Percentiles rank a stretch among this genome's conserved stretches.
phyloP scores from a whole-genome alignment of 2,797 vertebrate genomes.

The Prionace glauca region DNA sequence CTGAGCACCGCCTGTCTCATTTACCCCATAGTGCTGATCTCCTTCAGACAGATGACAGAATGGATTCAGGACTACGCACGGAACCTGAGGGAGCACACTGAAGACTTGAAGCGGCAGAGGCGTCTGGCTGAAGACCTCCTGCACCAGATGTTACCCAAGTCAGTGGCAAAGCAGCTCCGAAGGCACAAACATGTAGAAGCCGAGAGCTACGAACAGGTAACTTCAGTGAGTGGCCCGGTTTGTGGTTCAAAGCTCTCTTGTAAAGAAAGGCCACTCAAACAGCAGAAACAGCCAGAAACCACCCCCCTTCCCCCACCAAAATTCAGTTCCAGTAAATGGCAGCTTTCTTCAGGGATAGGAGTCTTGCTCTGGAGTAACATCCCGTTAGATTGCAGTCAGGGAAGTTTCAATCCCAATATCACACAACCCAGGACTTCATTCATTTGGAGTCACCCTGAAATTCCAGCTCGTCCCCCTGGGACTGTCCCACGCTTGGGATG shows the following conservation, averaged over 20 bases:
- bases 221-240: not conserved
- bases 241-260: not conserved
- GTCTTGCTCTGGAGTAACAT: not conserved
- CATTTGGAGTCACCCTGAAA: too few species aligned
- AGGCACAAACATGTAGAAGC: slow-evolving; percentile 71
- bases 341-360: not conserved
- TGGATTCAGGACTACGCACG: slow-evolving; percentile 75
- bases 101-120: slow-evolving; percentile 68
- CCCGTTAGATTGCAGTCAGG: not conserved
- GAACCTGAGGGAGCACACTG: slow-evolving; percentile 65
- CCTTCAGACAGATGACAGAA: slow-evolving; percentile 75
- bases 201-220: slow-evolving; percentile 80
- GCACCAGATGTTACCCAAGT: slow-evolving; percentile 83
- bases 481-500: not conserved
- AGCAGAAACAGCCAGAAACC: not conserved
- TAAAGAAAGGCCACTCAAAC: not conserved
- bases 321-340: not conserved
- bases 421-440: not conserved
- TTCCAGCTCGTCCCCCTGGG: too few species aligned
- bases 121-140: slow-evolving; percentile 73
- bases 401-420: not conserved
- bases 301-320: not conserved
- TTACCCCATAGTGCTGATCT: slow-evolving; percentile 70
- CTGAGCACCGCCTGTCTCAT: slow-evolving; percentile 66
- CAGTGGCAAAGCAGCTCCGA: slow-evolving; percentile 76